Percentiles rank a stretch among this genome's conserved stretches.
Evolutionary conservation across 2,797 vertebrate species (phyloP).

Genomic region (Eleutherodactylus coqui): DNA sequence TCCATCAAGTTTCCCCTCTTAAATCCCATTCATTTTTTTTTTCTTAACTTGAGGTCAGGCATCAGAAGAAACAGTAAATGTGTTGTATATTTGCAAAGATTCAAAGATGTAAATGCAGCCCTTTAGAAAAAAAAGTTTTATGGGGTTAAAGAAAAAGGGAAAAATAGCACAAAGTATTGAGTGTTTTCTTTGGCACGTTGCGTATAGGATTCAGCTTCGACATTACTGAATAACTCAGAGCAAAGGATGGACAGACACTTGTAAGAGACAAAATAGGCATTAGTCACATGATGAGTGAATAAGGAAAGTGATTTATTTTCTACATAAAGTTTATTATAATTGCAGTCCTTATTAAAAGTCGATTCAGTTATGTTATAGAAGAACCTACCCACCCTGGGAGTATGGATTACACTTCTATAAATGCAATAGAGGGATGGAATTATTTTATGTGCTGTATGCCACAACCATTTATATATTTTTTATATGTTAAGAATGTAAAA

Average conservation of each 20-base stretch:
- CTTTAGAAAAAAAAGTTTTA: conserved; percentile 8
- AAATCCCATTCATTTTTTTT: conserved; percentile 30
- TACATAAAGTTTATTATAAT: conserved; percentile 40
- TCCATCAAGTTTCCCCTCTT: conserved; percentile 67
- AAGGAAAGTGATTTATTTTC: conserved; percentile 40
- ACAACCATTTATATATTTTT: not conserved
- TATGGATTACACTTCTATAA: conserved; percentile 18
- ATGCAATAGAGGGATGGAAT: not conserved
- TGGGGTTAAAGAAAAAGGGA: not conserved
- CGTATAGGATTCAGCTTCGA: conserved; percentile 1
- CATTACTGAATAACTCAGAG: conserved; percentile 22
- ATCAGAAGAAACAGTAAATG: conserved; percentile 20
- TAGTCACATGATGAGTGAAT: conserved; percentile 40
- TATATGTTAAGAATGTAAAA: not conserved
- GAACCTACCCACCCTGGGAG: conserved; percentile 11
- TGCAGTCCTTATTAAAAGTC: conserved; percentile 13
- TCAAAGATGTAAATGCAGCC: conserved; percentile 1
- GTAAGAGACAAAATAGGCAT: conserved; percentile 33
- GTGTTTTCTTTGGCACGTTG: conserved; percentile 49
- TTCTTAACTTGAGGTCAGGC: conserved; percentile 23
- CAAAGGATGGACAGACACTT: conserved; percentile 45
- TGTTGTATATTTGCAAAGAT: conserved; percentile 38
- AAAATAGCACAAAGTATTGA: conserved; percentile 15
- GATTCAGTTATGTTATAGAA: conserved; percentile 12
- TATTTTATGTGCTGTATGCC: conserved; percentile 3